These are phyloP conservation scores for Vanessa cardui DNA, from an alignment of 2,888 invertebrate genomes.

Conservation along the genomic window DNA sequence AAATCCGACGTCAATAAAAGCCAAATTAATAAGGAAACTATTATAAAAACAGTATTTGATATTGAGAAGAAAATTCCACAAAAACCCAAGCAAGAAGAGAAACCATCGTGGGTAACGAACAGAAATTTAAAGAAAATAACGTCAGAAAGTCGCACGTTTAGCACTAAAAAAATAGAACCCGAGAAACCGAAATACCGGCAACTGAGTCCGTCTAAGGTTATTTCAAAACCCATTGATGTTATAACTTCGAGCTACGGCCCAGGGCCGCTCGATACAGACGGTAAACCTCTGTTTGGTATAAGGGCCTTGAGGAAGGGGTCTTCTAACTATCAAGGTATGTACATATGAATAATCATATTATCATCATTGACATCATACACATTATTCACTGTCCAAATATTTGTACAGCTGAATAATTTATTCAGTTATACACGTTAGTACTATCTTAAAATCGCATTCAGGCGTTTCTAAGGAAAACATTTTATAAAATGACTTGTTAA, in stretches of 20 bases:
- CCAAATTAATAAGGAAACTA: slow-evolving; percentile 58
- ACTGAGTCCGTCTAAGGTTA: slow-evolving; percentile 66
- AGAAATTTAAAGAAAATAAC: slow-evolving; percentile 82
- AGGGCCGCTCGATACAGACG: slow-evolving; percentile 91
- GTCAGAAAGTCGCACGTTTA: slow-evolving; percentile 66
- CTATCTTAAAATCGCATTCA: background rate
- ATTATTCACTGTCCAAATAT: slow-evolving; percentile 31
- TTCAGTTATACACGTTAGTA: background rate
- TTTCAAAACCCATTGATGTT: slow-evolving; percentile 82
- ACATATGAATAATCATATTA: slow-evolving; percentile 7
- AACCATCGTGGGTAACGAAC: slow-evolving; percentile 85
- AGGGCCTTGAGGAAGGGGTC: slow-evolving; percentile 85
- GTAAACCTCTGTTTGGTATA: slow-evolving; percentile 90
- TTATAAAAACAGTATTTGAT: slow-evolving; percentile 62
- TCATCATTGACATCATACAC: slow-evolving; percentile 12
- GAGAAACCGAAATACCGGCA: slow-evolving; percentile 71
- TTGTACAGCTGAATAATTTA: slow-evolving; percentile 24
- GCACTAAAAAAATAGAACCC: slow-evolving; percentile 65
- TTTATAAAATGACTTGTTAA: background rate
- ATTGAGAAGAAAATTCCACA: slow-evolving; percentile 59
- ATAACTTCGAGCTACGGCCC: slow-evolving; percentile 92
- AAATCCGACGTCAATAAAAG: slow-evolving; percentile 48
- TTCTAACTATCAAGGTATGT: slow-evolving; percentile 85
- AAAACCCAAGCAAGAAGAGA: slow-evolving; percentile 74
- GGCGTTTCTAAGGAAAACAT: background rate